Percentiles rank a stretch among this genome's conserved stretches.
Conservation (phyloP, 2,797 vertebrate genomes). For the Malacoraja senta region DNA sequence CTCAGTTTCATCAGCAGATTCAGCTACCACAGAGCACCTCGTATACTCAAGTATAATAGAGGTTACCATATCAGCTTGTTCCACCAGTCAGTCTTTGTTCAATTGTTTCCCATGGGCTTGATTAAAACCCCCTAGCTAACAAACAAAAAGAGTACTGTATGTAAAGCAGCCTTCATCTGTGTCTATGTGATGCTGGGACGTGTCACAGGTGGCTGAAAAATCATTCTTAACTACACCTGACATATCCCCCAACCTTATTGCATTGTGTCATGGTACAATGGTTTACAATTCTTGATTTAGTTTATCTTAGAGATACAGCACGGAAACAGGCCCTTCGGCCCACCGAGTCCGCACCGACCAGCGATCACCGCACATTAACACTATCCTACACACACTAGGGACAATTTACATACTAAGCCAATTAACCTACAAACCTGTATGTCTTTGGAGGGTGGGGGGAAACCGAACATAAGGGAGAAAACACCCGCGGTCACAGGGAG, state of each 20-base stretch:
- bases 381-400: too few relatives aligned
- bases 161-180: conserved; percentile 26
- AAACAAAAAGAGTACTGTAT: conserved; percentile 33
- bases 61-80: conserved; percentile 39
- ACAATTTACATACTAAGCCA: too few relatives aligned
- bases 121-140: conserved; percentile 26
- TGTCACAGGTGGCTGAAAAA: conserved; percentile 11
- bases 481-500: too few relatives aligned
- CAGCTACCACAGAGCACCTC: conserved; percentile 35
- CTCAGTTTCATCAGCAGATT: conserved; percentile 37
- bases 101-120: conserved; percentile 35
- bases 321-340: too few relatives aligned
- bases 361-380: too few relatives aligned
- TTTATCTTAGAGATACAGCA: too few relatives aligned
- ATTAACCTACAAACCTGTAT: too few relatives aligned
- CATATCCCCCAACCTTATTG: neutral
- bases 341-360: too few relatives aligned
- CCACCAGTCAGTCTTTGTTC: conserved; percentile 37
- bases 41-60: conserved; percentile 33
- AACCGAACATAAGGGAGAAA: too few relatives aligned
- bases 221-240: neutral
- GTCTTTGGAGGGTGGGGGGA: too few relatives aligned
- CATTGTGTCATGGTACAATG: neutral
- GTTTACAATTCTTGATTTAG: neutral
- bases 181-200: neutral